Evolutionary conservation across 35 echinoderm and acorn worm genomes (phyloP), one percentile per base, ranked within the genome.

Genomic region (Stichopus chloronotus): DNA sequence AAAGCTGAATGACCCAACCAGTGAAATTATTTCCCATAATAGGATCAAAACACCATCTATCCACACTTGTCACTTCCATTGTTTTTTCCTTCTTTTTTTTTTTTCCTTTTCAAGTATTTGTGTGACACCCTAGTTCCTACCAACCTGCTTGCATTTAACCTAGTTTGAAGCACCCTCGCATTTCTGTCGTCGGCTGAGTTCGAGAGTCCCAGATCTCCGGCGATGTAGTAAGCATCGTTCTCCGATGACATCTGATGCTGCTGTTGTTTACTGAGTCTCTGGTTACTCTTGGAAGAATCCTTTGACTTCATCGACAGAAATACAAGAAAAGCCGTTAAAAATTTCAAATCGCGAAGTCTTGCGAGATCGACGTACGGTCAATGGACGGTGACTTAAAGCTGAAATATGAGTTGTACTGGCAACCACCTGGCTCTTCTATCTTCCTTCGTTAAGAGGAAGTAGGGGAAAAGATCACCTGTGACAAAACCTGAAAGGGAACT

Each of bases 211-310:
- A 55, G 65, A 69, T 93, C 63, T 55, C 92, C 92, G 4, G 58
- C 92, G 5, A 93, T 87, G 63, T 93, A 87, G 56, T 87, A 72
- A 74, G 56, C 86, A 22, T 87, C 92, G 43, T 87, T 63, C 61
- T 93, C 82, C 10, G 80, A 5, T 63, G 79, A 85, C 58, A 23
- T 17, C 55, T 57, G 82, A 7, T 58, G 82, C 8, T 57, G 82
- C 17, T 56, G 55, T 30, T 58, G 6, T 11, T 56, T n/a, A 53
- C 16, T 58, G 2, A 74, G 19, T 22, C 22, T 72, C 69, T 72
- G 69, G 55, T 57, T 57, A 83, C 80, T n/a, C 19, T 83, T 83
- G 55, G 80, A 13, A 83, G 80, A 13, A 52, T 83, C 80, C 52
- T 23, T 83, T 4, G 25, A 12, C 80, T 83, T 25, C 77, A 79